A percentile compares a stretch with the other conserved stretches of the same genome.
Evolutionary conservation across 2,797 vertebrate species (phyloP).

Genomic region (Champsocephalus esox): DNA sequence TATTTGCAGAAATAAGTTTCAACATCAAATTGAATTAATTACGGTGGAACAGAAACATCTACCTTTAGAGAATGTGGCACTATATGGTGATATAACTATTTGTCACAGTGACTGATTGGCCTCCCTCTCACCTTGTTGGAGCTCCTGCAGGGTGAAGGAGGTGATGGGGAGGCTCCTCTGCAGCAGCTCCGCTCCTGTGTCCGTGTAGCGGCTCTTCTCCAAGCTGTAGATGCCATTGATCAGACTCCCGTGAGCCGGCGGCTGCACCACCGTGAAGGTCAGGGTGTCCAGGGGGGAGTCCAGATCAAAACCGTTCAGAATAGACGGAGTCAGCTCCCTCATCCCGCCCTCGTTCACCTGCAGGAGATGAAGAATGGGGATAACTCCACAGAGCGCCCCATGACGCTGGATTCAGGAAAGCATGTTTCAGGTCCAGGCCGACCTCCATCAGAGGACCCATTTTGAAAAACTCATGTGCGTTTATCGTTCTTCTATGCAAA

Average conservation of each 20-base stretch:
- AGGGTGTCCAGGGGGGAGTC: slow-evolving; percentile 61
- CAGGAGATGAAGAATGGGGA: not conserved
- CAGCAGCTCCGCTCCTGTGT: slow-evolving; percentile 64
- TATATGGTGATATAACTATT: not conserved
- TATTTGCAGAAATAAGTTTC: no score
- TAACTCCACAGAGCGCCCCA: not conserved
- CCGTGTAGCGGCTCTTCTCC: slow-evolving; percentile 46
- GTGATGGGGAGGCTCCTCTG: slow-evolving; percentile 56
- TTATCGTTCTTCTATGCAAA: no score
- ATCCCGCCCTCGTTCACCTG: slow-evolving; percentile 80
- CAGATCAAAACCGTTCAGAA: slow-evolving; percentile 70
- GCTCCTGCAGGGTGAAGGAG: slow-evolving; percentile 79
- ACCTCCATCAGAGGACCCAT: no score
- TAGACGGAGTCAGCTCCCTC: slow-evolving; percentile 61
- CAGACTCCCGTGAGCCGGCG: slow-evolving; percentile 70
- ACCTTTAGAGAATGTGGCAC: not conserved
- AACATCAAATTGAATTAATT: not conserved
- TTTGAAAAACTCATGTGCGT: no score
- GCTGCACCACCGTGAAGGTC: slow-evolving; percentile 68
- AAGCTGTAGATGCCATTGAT: slow-evolving; percentile 69
- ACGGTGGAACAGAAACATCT: not conserved
- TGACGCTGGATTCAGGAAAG: not conserved
- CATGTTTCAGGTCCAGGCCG: no score
- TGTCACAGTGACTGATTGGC: not conserved
- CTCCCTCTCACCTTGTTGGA: slow-evolving; percentile 68